These are phyloP conservation scores for Leucopsar rothschildi DNA, from an alignment of 2,113 vertebrate species.

Conservation along the genomic window DNA sequence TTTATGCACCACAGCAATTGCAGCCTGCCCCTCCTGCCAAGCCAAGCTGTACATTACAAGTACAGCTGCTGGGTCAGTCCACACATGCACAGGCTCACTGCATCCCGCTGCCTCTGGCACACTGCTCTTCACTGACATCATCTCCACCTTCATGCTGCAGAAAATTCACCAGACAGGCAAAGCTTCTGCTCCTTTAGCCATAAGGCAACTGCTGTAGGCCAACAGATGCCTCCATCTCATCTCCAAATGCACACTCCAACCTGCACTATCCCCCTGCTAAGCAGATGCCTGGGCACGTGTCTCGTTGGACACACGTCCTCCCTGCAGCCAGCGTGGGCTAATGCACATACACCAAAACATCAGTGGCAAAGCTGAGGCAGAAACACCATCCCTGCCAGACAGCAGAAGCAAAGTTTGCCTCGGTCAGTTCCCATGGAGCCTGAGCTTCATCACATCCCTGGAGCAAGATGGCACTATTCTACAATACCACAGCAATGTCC, in stretches of 20 bases:
- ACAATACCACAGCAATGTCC: not conserved
- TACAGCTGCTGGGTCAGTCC: not conserved
- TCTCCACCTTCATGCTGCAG: not conserved
- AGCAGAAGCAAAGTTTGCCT: not conserved
- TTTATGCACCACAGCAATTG: not conserved
- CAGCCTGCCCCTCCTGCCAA: not conserved
- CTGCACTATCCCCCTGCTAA: not conserved
- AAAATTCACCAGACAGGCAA: not conserved
- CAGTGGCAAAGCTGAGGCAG: not conserved
- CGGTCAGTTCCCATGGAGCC: not conserved
- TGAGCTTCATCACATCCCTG: not conserved
- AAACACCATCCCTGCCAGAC: not conserved
- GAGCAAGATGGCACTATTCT: accelerated
- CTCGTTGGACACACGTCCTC: not conserved
- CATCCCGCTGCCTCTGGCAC: not conserved
- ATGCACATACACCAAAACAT: not conserved
- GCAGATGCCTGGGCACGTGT: not conserved
- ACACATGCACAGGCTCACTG: not conserved
- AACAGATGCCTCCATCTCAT: not conserved
- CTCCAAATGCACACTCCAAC: not conserved
- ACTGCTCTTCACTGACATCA: not conserved
- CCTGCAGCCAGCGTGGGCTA: not conserved
- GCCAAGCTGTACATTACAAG: not conserved
- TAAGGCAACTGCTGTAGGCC: not conserved
- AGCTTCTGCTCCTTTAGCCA: not conserved